These are phyloP conservation scores for Acyrthosiphon pisum DNA, from an alignment of 1,140 invertebrate species.

Conservation along the genomic window DNA sequence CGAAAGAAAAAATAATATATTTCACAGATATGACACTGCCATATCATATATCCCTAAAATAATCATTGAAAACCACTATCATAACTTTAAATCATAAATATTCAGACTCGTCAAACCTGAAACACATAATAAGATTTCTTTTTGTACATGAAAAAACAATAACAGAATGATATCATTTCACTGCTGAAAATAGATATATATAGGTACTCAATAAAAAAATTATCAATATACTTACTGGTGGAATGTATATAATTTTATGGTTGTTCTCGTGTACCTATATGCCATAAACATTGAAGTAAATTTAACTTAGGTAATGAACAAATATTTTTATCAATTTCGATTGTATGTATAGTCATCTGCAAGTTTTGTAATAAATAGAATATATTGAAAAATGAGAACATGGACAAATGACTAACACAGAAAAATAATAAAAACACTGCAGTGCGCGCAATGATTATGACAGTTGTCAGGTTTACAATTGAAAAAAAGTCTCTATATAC, in stretches of 20 bases:
- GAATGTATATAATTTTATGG: background rate
- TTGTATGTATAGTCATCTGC: background rate
- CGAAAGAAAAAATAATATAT: background rate
- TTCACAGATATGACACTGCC: background rate
- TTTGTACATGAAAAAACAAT: background rate
- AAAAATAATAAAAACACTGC: background rate
- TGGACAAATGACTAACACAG: background rate
- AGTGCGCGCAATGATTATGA: background rate
- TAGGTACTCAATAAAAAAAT: slow-evolving; percentile 4
- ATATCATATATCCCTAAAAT: background rate
- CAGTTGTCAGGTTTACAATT: background rate
- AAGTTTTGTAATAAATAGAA: background rate
- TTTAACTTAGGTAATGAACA: background rate
- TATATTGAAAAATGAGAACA: background rate
- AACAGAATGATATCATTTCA: background rate
- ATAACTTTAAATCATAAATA: background rate
- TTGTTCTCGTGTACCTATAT: background rate
- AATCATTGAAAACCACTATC: background rate
- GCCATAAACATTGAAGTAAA: background rate
- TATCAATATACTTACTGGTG: background rate
- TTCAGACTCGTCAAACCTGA: background rate
- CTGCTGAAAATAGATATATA: background rate
- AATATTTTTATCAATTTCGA: slow-evolving; percentile 1
- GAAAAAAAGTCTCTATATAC: background rate
- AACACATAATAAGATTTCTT: background rate